A percentile compares a stretch with the other conserved stretches of the same genome.
These are phyloP conservation scores for Dioctria linearis DNA, from an alignment of 2,888 invertebrate genomes.

Conservation along the genomic window DNA sequence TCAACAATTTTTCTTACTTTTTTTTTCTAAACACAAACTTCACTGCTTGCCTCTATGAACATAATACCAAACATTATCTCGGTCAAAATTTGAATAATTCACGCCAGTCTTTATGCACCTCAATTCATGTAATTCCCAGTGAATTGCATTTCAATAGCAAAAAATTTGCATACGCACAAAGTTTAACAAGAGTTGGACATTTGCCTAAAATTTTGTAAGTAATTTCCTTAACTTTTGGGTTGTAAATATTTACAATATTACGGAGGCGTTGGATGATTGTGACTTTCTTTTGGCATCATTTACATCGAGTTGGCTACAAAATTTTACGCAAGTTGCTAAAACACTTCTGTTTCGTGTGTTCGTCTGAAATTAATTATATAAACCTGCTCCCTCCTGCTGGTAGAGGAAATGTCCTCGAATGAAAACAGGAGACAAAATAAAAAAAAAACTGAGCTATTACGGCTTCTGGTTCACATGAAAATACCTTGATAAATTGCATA, in stretches of 20 bases:
- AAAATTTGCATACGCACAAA: slow-evolving; percentile 32
- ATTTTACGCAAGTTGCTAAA: background rate
- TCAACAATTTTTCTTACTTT: too few relatives aligned
- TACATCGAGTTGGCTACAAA: background rate
- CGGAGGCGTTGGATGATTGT: too few relatives aligned
- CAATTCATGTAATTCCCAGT: slow-evolving; percentile 44
- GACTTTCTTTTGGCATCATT: background rate
- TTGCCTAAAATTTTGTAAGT: background rate
- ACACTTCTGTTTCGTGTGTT: background rate
- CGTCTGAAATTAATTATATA: background rate
- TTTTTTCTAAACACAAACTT: too few relatives aligned
- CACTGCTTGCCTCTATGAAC: too few relatives aligned
- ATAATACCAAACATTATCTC: slow-evolving; percentile 8
- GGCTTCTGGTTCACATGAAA: background rate
- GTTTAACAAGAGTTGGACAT: background rate
- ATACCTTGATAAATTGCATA: background rate
- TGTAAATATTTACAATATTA: background rate
- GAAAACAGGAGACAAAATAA: too few relatives aligned
- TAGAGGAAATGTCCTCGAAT: too few relatives aligned
- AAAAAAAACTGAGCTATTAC: background rate
- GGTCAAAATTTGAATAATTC: slow-evolving; percentile 51
- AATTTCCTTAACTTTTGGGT: background rate
- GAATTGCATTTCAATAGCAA: slow-evolving; percentile 40
- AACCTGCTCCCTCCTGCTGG: background rate
- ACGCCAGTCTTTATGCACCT: slow-evolving; percentile 25